Conservation (phyloP, 2,888 invertebrate genomes). For the Osmoderma eremita region DNA sequence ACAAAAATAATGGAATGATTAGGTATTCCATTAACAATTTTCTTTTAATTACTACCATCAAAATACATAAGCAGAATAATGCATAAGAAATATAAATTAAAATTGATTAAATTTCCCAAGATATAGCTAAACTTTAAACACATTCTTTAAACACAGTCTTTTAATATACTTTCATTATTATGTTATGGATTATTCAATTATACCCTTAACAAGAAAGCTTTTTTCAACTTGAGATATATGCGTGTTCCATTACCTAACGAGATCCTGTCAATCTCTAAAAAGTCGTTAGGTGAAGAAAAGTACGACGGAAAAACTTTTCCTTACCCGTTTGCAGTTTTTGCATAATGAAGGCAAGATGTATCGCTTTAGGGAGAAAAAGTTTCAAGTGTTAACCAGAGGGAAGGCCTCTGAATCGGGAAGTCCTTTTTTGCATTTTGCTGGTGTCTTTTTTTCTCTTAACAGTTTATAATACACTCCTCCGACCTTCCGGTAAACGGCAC, state of each 20-base stretch:
- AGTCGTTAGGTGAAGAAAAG: constrained; percentile 12
- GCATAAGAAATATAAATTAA: too few relatives aligned
- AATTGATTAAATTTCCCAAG: too few relatives aligned
- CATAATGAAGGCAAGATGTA: constrained; percentile 31
- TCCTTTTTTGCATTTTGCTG: neutral
- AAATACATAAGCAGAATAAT: too few relatives aligned
- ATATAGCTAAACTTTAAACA: too few relatives aligned
- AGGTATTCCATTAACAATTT: too few relatives aligned
- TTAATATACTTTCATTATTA: neutral
- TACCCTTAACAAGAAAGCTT: constrained; percentile 2
- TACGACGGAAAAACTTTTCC: constrained; percentile 13
- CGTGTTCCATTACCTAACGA: constrained; percentile 24
- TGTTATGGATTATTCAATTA: neutral
- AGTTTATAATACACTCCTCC: neutral
- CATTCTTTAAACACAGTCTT: too few relatives aligned
- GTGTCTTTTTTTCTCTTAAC: neutral
- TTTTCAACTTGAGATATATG: neutral
- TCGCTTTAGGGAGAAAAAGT: constrained; percentile 22
- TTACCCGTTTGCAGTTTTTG: constrained; percentile 13
- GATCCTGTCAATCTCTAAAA: constrained; percentile 24
- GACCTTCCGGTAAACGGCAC: neutral
- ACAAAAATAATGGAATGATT: too few relatives aligned
- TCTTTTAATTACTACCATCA: too few relatives aligned
- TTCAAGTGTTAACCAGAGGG: constrained; percentile 1
- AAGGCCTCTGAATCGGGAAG: constrained; percentile 10